Conservation (phyloP, 2,888 invertebrate genomes). For the Malacosoma neustria region DNA sequence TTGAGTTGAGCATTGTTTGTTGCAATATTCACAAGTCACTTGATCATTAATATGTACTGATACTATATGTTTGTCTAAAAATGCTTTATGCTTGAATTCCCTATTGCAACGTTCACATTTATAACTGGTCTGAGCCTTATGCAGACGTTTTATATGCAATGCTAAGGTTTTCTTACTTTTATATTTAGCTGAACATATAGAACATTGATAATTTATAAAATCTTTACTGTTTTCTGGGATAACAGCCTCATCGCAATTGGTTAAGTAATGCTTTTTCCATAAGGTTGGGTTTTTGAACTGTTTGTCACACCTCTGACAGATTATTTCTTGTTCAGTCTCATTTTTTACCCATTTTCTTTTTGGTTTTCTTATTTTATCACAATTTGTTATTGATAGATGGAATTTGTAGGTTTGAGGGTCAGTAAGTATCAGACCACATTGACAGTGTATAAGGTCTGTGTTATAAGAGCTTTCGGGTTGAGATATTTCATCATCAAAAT, state of each 20-base stretch:
- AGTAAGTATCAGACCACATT: background rate
- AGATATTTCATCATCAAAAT: background rate
- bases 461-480: background rate
- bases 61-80: slow-evolving; percentile 67
- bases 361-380: background rate
- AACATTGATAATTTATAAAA: slow-evolving; percentile 26
- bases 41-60: slow-evolving; percentile 54
- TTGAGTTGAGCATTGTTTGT: slow-evolving; percentile 45
- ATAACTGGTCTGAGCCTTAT: slow-evolving; percentile 29
- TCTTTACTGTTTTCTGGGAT: background rate
- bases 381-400: background rate
- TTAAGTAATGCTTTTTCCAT: background rate
- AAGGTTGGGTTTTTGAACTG: background rate
- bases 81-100: slow-evolving; percentile 73
- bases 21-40: slow-evolving; percentile 60
- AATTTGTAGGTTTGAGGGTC: background rate
- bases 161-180: slow-evolving; percentile 38
- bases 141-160: slow-evolving; percentile 42
- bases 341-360: background rate
- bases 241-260: background rate
- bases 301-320: background rate
- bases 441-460: background rate
- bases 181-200: slow-evolving; percentile 48
- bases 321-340: background rate
- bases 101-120: slow-evolving; percentile 50